Evolutionary conservation across 2,113 vertebrate species (phyloP).

Genomic region (Ctenodactylus gundi): DNA sequence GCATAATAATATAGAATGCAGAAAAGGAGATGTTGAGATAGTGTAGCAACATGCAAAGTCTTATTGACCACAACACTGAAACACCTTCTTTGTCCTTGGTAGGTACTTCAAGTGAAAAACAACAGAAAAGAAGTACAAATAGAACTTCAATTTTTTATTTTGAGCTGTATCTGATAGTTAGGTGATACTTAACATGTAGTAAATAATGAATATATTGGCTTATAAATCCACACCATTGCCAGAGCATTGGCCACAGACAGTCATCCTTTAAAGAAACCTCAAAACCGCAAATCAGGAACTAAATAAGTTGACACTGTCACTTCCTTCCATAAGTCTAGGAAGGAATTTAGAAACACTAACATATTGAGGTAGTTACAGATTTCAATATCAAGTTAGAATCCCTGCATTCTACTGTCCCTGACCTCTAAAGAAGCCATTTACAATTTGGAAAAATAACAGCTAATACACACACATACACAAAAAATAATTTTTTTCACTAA

Average conservation of each 20-base stretch:
- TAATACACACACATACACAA: not conserved
- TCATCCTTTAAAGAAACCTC: conserved; percentile 66
- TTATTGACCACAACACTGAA: not conserved
- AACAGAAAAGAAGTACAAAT: not conserved
- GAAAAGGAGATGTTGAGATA: not conserved
- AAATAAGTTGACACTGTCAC: conserved; percentile 1
- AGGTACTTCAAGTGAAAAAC: not conserved
- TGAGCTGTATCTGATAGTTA: not conserved
- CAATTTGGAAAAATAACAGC: conserved; percentile 37
- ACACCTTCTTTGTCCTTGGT: not conserved
- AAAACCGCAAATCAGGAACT: conserved; percentile 75
- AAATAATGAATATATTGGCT: not conserved
- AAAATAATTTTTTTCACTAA: not conserved
- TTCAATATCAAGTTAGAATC: conserved; percentile 57
- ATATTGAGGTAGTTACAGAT: conserved; percentile 36
- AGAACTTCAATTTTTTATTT: not conserved
- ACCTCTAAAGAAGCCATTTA: not conserved
- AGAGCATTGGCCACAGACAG: not conserved
- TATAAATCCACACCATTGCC: conserved; percentile 13
- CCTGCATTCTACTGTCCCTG: conserved; percentile 33
- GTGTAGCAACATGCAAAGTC: not conserved
- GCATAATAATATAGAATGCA: not conserved
- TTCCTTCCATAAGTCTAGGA: conserved; percentile 57
- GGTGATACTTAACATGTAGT: not conserved
- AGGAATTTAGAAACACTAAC: conserved; percentile 58